phyloP scores from a whole-genome alignment of 1,140 invertebrate species.

The Trissolcus basalis region DNA sequence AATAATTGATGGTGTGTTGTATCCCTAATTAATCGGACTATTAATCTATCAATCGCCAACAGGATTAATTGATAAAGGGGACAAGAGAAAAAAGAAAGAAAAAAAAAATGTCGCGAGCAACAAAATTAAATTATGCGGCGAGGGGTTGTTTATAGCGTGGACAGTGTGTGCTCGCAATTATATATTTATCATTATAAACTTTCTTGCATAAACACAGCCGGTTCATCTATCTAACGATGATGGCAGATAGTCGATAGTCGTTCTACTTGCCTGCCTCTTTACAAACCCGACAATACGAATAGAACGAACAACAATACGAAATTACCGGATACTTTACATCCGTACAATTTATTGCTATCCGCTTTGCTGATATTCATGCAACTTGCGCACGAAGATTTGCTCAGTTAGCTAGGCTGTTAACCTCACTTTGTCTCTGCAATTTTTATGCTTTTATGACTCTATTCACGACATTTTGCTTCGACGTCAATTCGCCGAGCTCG shows the following conservation, averaged over 20 bases:
- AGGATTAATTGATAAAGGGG: conserved; percentile 44
- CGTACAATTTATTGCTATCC: conserved; percentile 60
- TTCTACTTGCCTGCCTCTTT: conserved; percentile 62
- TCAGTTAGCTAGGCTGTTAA: conserved; percentile 60
- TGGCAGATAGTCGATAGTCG: conserved; percentile 62
- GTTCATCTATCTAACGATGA: conserved; percentile 61
- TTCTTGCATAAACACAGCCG: conserved; percentile 48
- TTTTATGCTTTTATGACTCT: conserved; percentile 58
- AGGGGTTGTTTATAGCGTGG: conserved; percentile 33
- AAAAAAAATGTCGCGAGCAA: conserved; percentile 26
- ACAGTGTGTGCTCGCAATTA: conserved; percentile 33
- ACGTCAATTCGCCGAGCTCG: conserved; percentile 7
- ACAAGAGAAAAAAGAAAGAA: too few relatives aligned
- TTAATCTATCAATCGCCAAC: conserved; percentile 46
- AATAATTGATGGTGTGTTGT: conserved; percentile 39
- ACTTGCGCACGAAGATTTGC: conserved; percentile 59
- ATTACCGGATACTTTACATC: conserved; percentile 64
- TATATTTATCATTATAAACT: conserved; percentile 57
- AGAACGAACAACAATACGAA: conserved; percentile 63
- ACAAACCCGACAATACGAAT: conserved; percentile 60
- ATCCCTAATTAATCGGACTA: conserved; percentile 44
- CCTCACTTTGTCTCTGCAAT: conserved; percentile 57
- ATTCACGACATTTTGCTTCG: conserved; percentile 47
- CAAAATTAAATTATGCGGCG: conserved; percentile 28
- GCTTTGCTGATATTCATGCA: conserved; percentile 61